Evolutionary conservation across 2,888 invertebrate species (phyloP).

Genomic region (Pilophorus perplexus): DNA sequence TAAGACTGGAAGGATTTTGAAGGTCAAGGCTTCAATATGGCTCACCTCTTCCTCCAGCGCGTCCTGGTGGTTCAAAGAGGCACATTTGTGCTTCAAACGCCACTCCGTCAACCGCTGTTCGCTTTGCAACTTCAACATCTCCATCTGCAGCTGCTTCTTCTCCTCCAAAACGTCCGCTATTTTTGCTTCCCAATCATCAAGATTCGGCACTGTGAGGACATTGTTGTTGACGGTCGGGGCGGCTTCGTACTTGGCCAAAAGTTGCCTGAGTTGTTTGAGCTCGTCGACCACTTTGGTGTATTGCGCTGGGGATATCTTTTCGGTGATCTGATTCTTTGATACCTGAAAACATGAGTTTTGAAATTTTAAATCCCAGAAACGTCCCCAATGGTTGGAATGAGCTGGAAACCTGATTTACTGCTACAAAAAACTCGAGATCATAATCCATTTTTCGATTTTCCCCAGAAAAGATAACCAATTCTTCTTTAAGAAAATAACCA

Average conservation of each 20-base stretch:
- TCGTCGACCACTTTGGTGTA: neutral
- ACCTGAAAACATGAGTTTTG: neutral
- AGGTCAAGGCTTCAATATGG: neutral
- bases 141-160: slow-evolving; percentile 51
- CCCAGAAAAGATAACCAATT: too few relatives aligned
- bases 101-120: slow-evolving; percentile 53
- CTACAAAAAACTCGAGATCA: too few relatives aligned
- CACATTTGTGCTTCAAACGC: slow-evolving; percentile 50
- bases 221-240: neutral
- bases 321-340: neutral
- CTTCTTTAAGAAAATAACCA: too few relatives aligned
- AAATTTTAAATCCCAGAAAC: neutral
- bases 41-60: slow-evolving; percentile 45
- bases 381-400: too few relatives aligned
- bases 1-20: neutral
- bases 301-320: neutral
- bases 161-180: slow-evolving; percentile 50
- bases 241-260: neutral
- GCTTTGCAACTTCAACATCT: slow-evolving; percentile 53
- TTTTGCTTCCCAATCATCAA: slow-evolving; percentile 48
- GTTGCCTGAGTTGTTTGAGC: neutral
- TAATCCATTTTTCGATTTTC: too few relatives aligned
- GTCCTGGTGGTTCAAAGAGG: slow-evolving; percentile 49
- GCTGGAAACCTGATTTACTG: too few relatives aligned
- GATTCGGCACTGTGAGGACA: neutral